phyloP scores from a whole-genome alignment of 1,140 invertebrate species.

The Drosophila arawakana region DNA sequence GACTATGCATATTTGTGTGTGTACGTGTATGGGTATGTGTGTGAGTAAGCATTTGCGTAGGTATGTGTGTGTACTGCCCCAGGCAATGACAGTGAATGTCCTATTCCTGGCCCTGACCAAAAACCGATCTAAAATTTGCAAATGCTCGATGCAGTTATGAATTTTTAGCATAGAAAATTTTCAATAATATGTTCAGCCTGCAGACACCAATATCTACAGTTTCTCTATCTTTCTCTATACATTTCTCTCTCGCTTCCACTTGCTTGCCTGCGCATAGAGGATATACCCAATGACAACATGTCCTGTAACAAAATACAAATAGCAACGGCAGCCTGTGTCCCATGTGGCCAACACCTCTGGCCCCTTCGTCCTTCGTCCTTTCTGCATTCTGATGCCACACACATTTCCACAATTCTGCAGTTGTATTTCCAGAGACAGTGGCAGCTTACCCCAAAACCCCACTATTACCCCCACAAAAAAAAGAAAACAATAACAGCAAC shows the following conservation, averaged over 20 bases:
- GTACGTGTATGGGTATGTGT: not conserved
- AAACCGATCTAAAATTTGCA: conserved; percentile 23
- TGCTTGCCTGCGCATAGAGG: conserved; percentile 28
- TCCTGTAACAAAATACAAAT: conserved; percentile 74
- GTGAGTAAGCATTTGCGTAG: not conserved
- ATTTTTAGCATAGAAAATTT: conserved; percentile 62
- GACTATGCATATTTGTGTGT: not conserved
- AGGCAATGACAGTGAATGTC: conserved; percentile 10
- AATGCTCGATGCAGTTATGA: conserved; percentile 47
- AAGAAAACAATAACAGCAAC: not conserved
- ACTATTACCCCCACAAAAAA: too few species aligned
- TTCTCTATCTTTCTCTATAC: not conserved
- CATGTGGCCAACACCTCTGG: conserved; percentile 59
- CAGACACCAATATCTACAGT: conserved; percentile 4
- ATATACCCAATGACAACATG: conserved; percentile 63
- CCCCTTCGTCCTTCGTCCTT: conserved; percentile 4
- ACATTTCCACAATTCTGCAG: conserved; percentile 5
- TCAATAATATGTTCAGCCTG: conserved; percentile 59
- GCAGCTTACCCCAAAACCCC: not conserved
- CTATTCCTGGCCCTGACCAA: conserved; percentile 5
- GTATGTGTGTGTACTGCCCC: not conserved
- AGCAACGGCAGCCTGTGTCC: conserved; percentile 37
- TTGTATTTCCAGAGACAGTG: conserved; percentile 9
- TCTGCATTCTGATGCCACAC: conserved; percentile 8
- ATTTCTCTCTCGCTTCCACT: not conserved